Conservation (phyloP, 1,140 invertebrate genomes). For the Apis dorsata region DNA sequence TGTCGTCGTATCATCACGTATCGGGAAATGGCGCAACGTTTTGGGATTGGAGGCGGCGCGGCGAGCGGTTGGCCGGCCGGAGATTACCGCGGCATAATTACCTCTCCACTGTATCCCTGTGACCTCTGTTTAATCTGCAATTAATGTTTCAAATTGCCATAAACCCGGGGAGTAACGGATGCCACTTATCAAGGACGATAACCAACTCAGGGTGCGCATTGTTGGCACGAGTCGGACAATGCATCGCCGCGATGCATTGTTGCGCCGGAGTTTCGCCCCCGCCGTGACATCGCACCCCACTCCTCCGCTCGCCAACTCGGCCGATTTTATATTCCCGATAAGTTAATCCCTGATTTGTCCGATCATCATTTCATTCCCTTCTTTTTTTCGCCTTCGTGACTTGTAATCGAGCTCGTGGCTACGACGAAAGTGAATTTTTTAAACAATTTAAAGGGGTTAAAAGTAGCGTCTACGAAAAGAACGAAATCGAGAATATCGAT, state of each 20-base stretch:
- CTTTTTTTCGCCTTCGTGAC: neutral
- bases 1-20: slow-evolving; percentile 54
- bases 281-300: neutral
- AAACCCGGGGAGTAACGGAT: slow-evolving; percentile 74
- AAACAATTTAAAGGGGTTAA: neutral
- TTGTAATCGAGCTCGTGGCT: neutral
- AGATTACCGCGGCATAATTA: slow-evolving; percentile 78
- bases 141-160: slow-evolving; percentile 79
- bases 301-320: too few relatives aligned
- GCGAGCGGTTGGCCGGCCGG: slow-evolving; percentile 73
- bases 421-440: neutral
- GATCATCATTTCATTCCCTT: too few relatives aligned
- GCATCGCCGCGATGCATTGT: slow-evolving; percentile 23
- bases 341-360: neutral
- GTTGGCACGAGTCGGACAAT: slow-evolving; percentile 38
- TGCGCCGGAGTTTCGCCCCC: neutral
- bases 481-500: too few relatives aligned
- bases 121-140: slow-evolving; percentile 78
- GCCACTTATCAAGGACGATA: slow-evolving; percentile 75
- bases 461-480: too few relatives aligned
- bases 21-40: slow-evolving; percentile 56
- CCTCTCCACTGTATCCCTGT: slow-evolving; percentile 66
- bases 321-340: neutral
- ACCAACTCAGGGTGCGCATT: slow-evolving; percentile 50
- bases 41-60: slow-evolving; percentile 61